Evolutionary conservation across 2,797 vertebrate genomes (phyloP).

Genomic region (Poecile montanus): DNA sequence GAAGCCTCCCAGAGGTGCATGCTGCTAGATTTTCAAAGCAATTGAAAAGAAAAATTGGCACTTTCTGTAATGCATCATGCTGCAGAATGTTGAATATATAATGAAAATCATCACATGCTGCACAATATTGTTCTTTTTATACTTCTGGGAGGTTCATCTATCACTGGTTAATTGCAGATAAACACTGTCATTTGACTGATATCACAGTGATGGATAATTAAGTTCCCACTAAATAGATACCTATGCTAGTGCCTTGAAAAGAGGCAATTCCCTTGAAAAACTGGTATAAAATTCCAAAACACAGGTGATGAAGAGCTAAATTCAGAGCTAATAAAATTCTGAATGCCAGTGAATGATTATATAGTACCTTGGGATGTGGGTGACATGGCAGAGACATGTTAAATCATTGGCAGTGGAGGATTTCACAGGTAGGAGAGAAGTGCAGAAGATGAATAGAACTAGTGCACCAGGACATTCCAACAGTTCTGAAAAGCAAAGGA

Average conservation of each 20-base stretch:
- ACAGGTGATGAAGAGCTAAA: neutral
- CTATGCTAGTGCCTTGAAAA: conserved; percentile 17
- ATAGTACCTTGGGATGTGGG: neutral
- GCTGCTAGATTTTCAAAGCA: conserved; percentile 48
- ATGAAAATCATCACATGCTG: conserved; percentile 26
- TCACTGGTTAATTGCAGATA: conserved; percentile 66
- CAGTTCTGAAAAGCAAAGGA: neutral
- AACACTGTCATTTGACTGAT: conserved; percentile 66
- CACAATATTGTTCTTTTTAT: conserved; percentile 53
- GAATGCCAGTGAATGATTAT: neutral
- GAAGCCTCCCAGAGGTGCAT: conserved; percentile 40
- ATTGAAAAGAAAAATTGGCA: conserved; percentile 61
- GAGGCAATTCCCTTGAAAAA: conserved; percentile 17
- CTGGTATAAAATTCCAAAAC: neutral
- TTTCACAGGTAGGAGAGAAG: neutral
- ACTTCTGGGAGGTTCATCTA: conserved; percentile 49
- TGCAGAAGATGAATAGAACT: neutral
- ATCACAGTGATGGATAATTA: conserved; percentile 57
- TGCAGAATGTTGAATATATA: conserved; percentile 44
- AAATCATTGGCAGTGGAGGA: neutral
- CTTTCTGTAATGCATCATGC: conserved; percentile 17
- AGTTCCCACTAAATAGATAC: conserved; percentile 55
- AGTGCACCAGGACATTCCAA: neutral
- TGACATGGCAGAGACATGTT: neutral
- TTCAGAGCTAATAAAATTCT: neutral